A percentile compares a stretch with the other conserved stretches of the same genome.
These are phyloP conservation scores for Brachylomia viminalis DNA, from an alignment of 2,888 invertebrate species.

Conservation along the genomic window DNA sequence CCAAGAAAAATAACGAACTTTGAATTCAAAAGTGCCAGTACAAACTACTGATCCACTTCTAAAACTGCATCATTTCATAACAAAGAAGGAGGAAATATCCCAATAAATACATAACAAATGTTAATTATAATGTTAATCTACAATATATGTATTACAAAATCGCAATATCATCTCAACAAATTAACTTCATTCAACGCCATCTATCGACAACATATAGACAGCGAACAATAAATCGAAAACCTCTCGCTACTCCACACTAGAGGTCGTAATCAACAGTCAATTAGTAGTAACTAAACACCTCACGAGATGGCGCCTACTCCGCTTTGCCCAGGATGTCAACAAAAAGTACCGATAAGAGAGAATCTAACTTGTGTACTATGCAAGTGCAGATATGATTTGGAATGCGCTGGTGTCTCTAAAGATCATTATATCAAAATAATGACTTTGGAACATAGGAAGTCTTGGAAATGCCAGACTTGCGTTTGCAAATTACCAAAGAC, in stretches of 20 bases:
- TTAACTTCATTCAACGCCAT: not conserved
- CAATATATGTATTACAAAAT: too few relatives aligned
- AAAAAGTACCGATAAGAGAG: constrained; percentile 1
- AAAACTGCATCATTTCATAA: too few relatives aligned
- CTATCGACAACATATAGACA: not conserved
- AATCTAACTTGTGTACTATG: not conserved
- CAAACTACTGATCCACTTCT: too few relatives aligned
- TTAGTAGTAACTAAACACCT: not conserved
- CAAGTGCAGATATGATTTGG: not conserved
- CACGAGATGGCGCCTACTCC: not conserved
- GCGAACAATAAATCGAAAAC: not conserved
- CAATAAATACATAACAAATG: too few relatives aligned
- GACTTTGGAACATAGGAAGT: not conserved
- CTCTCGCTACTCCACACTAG: not conserved
- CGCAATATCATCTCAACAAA: too few relatives aligned
- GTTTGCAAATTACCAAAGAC: not conserved
- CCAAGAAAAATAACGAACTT: too few relatives aligned
- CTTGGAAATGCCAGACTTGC: constrained; percentile 5
- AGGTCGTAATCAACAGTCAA: not conserved
- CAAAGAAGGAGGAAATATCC: too few relatives aligned
- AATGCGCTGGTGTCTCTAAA: constrained; percentile 1
- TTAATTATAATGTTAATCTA: too few relatives aligned
- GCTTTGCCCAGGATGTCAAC: not conserved
- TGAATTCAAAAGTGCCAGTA: too few relatives aligned
- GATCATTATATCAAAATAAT: not conserved